Evolutionary conservation across 2,888 invertebrate genomes (phyloP).

Genomic region (Harmothoe impar): DNA sequence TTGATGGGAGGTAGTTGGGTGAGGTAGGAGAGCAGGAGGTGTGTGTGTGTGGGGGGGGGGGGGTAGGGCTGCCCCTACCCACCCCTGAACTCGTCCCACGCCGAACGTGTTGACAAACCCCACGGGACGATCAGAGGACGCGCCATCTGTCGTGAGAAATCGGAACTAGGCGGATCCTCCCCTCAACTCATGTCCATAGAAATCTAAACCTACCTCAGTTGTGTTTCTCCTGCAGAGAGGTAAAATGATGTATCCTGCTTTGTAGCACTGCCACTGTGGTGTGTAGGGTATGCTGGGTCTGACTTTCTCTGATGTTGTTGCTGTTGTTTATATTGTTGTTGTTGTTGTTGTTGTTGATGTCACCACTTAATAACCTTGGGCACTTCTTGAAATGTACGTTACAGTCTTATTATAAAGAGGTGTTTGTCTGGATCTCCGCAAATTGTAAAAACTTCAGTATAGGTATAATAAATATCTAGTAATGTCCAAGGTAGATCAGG

Average conservation of each 20-base stretch:
- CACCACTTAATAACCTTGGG: too few species aligned
- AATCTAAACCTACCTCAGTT: neutral
- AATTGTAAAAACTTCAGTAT: too few species aligned
- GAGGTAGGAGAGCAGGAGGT: neutral
- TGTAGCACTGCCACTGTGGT: neutral
- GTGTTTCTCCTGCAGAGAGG: neutral
- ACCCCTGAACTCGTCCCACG: conserved; percentile 7
- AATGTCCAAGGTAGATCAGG: too few species aligned
- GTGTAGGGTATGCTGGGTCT: neutral
- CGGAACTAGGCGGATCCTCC: conserved; percentile 9
- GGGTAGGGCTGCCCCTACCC: neutral
- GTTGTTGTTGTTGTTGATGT: too few species aligned
- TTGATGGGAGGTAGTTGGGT: neutral
- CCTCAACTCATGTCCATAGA: neutral
- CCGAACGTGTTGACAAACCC: conserved; percentile 45
- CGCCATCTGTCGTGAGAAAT: conserved; percentile 35
- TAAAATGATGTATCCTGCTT: neutral
- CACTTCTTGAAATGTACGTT: too few species aligned
- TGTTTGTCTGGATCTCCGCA: too few species aligned
- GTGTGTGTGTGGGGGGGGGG: neutral
- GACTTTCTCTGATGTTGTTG: neutral
- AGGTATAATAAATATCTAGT: too few species aligned
- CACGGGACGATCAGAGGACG: conserved; percentile 39
- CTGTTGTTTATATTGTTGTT: neutral
- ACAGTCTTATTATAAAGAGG: too few species aligned